A percentile compares a stretch with the other conserved stretches of the same genome.
Evolutionary conservation across 2,888 invertebrate genomes (phyloP).

Genomic region (Crepidodera aurea): DNA sequence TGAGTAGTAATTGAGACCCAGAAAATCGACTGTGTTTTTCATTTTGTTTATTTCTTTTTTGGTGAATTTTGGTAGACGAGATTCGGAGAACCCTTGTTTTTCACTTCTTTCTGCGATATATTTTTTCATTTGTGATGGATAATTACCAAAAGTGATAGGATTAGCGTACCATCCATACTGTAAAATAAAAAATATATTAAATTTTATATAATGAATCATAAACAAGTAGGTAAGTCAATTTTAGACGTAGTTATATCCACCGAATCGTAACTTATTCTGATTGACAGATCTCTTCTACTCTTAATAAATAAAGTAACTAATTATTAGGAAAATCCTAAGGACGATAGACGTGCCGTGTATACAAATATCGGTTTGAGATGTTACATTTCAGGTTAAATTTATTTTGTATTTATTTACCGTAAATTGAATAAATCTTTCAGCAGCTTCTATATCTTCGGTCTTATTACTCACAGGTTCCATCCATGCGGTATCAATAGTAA

Average conservation of each 20-base stretch:
- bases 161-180: constrained; percentile 52
- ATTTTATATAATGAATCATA: too few relatives aligned
- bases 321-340: too few relatives aligned
- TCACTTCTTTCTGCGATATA: constrained; percentile 67
- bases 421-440: constrained; percentile 62
- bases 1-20: constrained; percentile 15
- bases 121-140: constrained; percentile 66
- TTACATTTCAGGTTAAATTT: too few relatives aligned
- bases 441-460: constrained; percentile 65
- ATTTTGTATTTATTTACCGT: too few relatives aligned
- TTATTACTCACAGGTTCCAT: constrained; percentile 67
- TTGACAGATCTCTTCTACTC: too few relatives aligned
- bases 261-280: too few relatives aligned
- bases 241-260: too few relatives aligned
- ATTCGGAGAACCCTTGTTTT: constrained; percentile 66
- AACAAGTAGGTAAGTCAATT: too few relatives aligned
- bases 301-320: too few relatives aligned
- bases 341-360: too few relatives aligned
- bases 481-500: constrained; percentile 65
- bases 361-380: too few relatives aligned
- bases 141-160: constrained; percentile 73
- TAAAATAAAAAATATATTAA: too few relatives aligned
- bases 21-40: constrained; percentile 14
- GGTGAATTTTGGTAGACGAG: constrained; percentile 71
- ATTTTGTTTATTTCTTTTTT: constrained; percentile 64